phyloP scores from a whole-genome alignment of 2,797 vertebrate genomes.

The Sebastes iracundus region DNA sequence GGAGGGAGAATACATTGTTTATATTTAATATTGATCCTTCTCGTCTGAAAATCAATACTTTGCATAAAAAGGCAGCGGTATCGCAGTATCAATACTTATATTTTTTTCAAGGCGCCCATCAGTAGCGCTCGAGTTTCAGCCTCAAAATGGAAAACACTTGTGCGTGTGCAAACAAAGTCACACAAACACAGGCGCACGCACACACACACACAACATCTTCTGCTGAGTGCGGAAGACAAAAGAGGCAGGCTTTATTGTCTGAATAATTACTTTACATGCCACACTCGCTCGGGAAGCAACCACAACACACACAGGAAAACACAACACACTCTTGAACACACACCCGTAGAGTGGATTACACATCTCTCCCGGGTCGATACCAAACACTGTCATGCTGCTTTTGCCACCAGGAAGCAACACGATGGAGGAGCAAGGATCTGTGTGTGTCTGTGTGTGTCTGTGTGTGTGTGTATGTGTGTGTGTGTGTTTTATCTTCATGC shows the following conservation, averaged over 20 bases:
- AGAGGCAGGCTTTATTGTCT: constrained; percentile 53
- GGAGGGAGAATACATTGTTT: background rate
- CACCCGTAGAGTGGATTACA: constrained; percentile 66
- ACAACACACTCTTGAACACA: constrained; percentile 35
- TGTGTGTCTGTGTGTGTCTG: background rate
- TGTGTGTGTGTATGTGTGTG: background rate
- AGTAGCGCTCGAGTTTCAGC: background rate
- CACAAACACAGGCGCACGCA: background rate
- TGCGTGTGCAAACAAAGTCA: background rate
- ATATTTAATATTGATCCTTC: constrained; percentile 16
- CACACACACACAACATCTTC: background rate
- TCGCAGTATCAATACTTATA: constrained; percentile 5
- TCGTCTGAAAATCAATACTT: constrained; percentile 28
- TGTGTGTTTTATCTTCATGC: background rate
- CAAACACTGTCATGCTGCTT: constrained; percentile 55
- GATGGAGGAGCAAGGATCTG: background rate
- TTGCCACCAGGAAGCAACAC: constrained; percentile 47
- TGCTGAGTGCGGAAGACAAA: constrained; percentile 34
- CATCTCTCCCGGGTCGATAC: constrained; percentile 49
- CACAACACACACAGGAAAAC: constrained; percentile 38
- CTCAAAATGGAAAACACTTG: constrained; percentile 19
- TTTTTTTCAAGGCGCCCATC: constrained; percentile 18
- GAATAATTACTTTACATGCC: constrained; percentile 65
- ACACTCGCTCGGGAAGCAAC: constrained; percentile 36
- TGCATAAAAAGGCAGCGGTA: background rate